Base-by-base conservation (phyloP, 2,797 vertebrate genomes). In the Glyptemys insculpta region DNA sequence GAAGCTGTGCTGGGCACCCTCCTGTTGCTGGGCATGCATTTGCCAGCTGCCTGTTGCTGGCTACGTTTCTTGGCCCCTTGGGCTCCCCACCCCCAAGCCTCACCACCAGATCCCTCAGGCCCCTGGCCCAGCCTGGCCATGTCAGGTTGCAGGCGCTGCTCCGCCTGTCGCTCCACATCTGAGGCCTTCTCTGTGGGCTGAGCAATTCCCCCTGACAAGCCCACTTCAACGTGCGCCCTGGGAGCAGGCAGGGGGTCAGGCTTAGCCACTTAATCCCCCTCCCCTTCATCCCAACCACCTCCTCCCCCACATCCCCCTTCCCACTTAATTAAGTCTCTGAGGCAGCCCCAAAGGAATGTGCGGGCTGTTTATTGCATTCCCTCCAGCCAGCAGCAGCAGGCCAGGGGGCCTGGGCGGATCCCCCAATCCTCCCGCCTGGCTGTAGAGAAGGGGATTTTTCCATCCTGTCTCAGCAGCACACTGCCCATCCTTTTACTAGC, bases 321-420 rank as follows among this genome's bases (percentile, higher is more conserved):
- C 91, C 87, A 95, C 97, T 99, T 99, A 99, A 99, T 99, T 99
- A 99, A 99, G 99, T 99, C 98, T 98, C 99, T 98, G 98, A 98
- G 99, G 98, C 99, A 99, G 98, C 97, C 87, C 98, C 92, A 90
- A 97, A 99, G 99, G 99, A 99, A 99, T 99, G 99, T 98, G 98
- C 98, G 23, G 94, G 96, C 96, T 94, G 94, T 96, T 97, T 97
- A 97, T 96, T 98, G 96, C 97, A 95, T 98, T 98, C 92, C 97
- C 97, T 27, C 91, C 29, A 50, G 68, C 78, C 92, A 59, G 44
- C 47, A n/a, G 65, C n/a, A 72, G 65, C 65, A 5, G 16, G 65
- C 18, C n/a, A 5, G 25, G 1, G 85, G 85, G 88, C 18, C 0
- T 82, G 49, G n/a, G 21, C 49, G 53, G 27, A 34, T 91, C 86